Evolutionary conservation across 2,113 vertebrate genomes (phyloP), one percentile per base, ranked within the genome.

Genomic region (Oreotragus oreotragus): DNA sequence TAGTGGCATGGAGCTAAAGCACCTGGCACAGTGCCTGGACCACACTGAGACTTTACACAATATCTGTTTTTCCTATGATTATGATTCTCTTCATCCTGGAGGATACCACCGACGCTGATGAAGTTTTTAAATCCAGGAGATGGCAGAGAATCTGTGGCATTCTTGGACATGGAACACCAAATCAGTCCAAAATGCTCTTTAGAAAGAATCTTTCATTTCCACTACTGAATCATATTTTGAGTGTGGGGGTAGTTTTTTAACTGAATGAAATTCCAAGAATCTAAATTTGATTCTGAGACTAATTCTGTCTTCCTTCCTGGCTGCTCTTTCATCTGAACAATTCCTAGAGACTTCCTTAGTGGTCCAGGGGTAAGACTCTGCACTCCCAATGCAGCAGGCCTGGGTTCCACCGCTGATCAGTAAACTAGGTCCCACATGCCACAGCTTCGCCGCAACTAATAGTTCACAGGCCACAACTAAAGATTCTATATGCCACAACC

Each of bases 341-440:
- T 15, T 64, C 15, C 62, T 17, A 15, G 60, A 7, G 60, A 58
- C 4, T 7, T 64, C 3, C 30, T 8, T 9, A n/a, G 62, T 64
- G 62, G 7, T 3, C 30, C 30, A 33, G 30, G 3, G 30, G 1
- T 33, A 8, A 33, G 60, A 64, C 7, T 64, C 60, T 62, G 6
- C 7, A 3, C 62, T 64, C 62, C 30, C 7, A 64, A n/a, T 64
- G 60, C 62, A 64, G 30, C 7, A 4, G 6, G 62, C 16, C 62
- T 64, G 3, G 30, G 7, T n/a, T n/a, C 7, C 15, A n/a, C 16
- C 0, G 0, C 15, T 17, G 15, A n/a, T n/a, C 30, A 17, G 62
- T 15, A 15, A 64, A n/a, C 15, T 4, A 17, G 62, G 7, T 3
- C 30, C 62, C 62, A 64, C 1, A n/a, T 55, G 53, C 17, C 53